Conservation (phyloP, 2,888 invertebrate species). For the Theretra japonica region DNA sequence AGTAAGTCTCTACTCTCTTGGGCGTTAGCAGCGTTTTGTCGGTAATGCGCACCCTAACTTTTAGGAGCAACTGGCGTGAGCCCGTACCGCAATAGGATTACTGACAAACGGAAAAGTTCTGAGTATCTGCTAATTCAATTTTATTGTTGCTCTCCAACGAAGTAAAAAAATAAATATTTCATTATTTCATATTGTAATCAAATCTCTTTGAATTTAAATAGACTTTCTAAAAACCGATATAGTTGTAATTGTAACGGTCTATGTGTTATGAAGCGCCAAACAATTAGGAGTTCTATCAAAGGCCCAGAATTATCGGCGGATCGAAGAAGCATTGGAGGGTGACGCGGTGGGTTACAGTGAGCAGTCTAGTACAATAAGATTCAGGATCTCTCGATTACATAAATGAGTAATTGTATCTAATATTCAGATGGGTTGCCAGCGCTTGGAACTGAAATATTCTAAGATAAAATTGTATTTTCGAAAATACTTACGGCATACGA, state of each 20-base stretch:
- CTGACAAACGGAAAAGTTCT: conserved; percentile 68
- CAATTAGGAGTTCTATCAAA: neutral
- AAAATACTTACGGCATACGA: too few relatives aligned
- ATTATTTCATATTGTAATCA: neutral
- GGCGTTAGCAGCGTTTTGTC: conserved; percentile 62
- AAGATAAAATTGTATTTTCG: too few relatives aligned
- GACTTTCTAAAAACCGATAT: neutral
- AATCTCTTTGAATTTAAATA: neutral
- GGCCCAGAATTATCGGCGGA: neutral
- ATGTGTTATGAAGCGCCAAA: neutral
- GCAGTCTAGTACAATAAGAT: neutral
- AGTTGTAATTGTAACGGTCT: neutral
- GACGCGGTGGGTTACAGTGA: neutral
- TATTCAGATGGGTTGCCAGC: neutral
- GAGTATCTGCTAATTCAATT: conserved; percentile 71
- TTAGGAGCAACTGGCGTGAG: conserved; percentile 66
- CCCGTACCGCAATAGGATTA: conserved; percentile 78
- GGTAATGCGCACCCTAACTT: conserved; percentile 64
- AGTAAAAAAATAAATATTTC: conserved; percentile 34
- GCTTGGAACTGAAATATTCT: too few relatives aligned
- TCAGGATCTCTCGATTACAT: conserved; percentile 2
- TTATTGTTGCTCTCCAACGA: conserved; percentile 66
- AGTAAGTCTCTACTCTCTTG: conserved; percentile 54
- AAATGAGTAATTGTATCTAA: conserved; percentile 3
- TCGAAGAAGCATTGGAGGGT: conserved; percentile 2